Base-by-base conservation (phyloP, 1,140 invertebrate species). In the Pantala flavescens region DNA sequence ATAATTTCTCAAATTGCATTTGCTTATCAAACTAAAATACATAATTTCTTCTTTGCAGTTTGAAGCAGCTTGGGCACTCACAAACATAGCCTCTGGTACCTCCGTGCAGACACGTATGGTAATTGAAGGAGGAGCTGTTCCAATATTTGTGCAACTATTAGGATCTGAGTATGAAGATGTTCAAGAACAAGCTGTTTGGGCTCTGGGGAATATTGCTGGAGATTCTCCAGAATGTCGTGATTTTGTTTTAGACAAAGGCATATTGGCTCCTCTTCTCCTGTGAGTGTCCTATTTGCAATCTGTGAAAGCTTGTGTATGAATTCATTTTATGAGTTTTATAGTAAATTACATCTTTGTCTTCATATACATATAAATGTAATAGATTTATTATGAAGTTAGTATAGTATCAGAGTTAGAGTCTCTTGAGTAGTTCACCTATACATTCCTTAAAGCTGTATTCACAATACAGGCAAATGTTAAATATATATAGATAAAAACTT, bases 31-130 rank as follows among this genome's bases (percentile, higher is more conserved):
- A n/a, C n/a, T n/a, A n/a, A n/a, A n/a, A n/a, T n/a, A n/a, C n/a
- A n/a, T n/a, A n/a, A n/a, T n/a, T n/a, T n/a, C 9, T 36, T 36
- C 9, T 2, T 36, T 9, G 9, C 83, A 98, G 92, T 99, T 98
- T 86, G 97, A 99, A 86, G 96, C 97, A 75, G 96, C 97, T 71
- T 99, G 97, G 97, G 95, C 96, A 71, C 83, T 99, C 76, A 99
- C 97, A 73, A 99, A 99, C 83, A 97, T 99, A 78, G 97, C 96
- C 2, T 97, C 95, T 3, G 97, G 97, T n/a, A 97, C 95, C 23
- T 96, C 95, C 21, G 86, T 90, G 75, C 96, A 98, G 84, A 98
- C 97, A 3, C 87, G 90, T 74, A 91, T 94, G 79, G 96, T 99
- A 0, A 94, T 98, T 78, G 93, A 97, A 78, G 93, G 94, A 43